Evolutionary conservation across 53 echinoderm and acorn worm species (phyloP), one percentile per base, ranked within the genome.

Genomic region (Actinopyga echinites): DNA sequence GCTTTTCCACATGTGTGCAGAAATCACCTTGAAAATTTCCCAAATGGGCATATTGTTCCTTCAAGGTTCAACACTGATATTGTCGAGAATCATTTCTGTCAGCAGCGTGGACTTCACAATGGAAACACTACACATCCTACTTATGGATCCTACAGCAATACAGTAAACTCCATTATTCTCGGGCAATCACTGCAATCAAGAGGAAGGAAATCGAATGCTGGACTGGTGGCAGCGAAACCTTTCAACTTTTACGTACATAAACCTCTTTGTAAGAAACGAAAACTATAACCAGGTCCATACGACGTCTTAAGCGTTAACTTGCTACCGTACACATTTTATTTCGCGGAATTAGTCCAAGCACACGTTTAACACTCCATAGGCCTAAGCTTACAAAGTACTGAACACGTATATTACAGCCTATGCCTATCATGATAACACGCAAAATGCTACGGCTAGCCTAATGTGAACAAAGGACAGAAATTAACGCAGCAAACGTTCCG

Each of bases 71-170:
- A 77, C 30, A 24, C 43, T 26, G 78, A 77, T 40, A 49, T 77
- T 17, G 55, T 77, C 4, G 78, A 77, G 33, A 45, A 77, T 30
- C 43, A 38, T 43, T 75, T 75, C 75, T 75, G 49, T 17, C 75
- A 75, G 44, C 75, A 75, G 42, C 25, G 52, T 38, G 36, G 23
- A 6, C 60, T 60, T 23, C 60, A 60, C 60, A 60, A 60, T 7
- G 60, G 60, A 0, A 60, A 60, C 15, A 5, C 36, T 0, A 43
- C 78, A 40, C 38, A 36, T 45, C 56, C 56, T 0, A 43, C 78
- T 49, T 77, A 77, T 45, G 8, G 15, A n/a, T 17, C 28, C 0
- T 77, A 77, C 28, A 19, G 44, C 17, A 45, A 20, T 22, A 49
- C 43, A 24, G 78, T 77, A 2, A 77, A 77, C 54, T 43, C 43